Evolutionary conservation across 1,140 invertebrate species (phyloP), one percentile per base, ranked within the genome.

Genomic region (Rhagoletis pomonella): DNA sequence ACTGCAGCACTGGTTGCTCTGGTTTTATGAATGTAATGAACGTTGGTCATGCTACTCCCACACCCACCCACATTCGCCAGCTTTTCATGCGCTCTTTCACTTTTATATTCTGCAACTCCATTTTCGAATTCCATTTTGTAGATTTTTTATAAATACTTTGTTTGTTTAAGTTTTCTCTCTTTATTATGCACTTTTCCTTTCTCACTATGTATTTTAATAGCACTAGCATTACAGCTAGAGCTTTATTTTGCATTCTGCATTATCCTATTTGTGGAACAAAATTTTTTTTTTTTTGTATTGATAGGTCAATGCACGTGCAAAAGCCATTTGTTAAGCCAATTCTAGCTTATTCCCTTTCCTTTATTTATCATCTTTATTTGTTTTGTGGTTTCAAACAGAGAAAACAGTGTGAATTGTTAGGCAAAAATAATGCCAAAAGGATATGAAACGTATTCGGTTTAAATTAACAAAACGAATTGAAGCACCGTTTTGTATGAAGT

Each of bases 301-400:
- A 55, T 92, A 92, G 91, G 91, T 92, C 91, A 92, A 91, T 92
- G 91, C 90, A 91, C 91, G 91, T 92, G 92, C 91, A 92, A 92
- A 92, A 92, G 91, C 91, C 91, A 92, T 91, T 92, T 92, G 91
- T 91, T 86, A 87, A 89, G 88, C 88, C 85, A 89, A 91, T 90
- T 92, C 85, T 86, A 67, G 64, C 69, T 59, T 86, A 47, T 88
- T 88, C 67, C 77, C 19, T n/a, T 39, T 44, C 29, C 10, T 86
- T 86, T 87, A 58, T 87, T 67, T 65, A n/a, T 47, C 69, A 17
- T 14, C 69, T 65, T 69, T 87, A 29, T 87, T 73, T 87, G 19
- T 10, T 62, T 81, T 44, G 10, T 87, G 19, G 60, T 55, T 4
- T 64, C 14, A 17, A 29, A n/a, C 44, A 62, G 39, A 64, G 19